Evolutionary conservation across 1,140 invertebrate genomes (phyloP).

Genomic region (Drosophila arizonae): DNA sequence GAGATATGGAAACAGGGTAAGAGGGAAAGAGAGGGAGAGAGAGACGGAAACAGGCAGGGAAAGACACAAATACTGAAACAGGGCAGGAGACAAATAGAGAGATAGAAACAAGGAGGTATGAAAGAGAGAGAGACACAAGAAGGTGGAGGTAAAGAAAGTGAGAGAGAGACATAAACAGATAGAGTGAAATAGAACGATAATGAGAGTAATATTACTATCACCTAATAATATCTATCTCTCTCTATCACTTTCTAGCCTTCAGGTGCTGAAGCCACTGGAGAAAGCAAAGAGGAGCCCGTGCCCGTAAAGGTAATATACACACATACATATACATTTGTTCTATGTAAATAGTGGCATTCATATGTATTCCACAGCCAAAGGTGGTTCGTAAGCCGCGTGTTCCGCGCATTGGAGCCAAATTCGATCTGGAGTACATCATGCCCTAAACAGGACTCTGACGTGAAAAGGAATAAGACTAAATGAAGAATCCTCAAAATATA

Average conservation of each 20-base stretch:
- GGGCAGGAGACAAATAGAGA: too few species aligned
- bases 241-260: neutral
- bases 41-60: too few species aligned
- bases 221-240: neutral
- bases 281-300: neutral
- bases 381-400: conserved; percentile 48
- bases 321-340: neutral
- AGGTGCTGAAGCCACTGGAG: conserved; percentile 1
- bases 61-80: too few species aligned
- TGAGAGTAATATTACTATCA: neutral
- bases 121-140: too few species aligned
- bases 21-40: too few species aligned
- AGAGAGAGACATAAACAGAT: too few species aligned
- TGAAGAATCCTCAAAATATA: conserved; percentile 2
- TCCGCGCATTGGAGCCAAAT: conserved; percentile 73
- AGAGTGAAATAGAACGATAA: too few species aligned
- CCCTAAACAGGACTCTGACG: conserved; percentile 25
- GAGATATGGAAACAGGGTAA: too few species aligned
- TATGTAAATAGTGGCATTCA: conserved; percentile 1
- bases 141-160: too few species aligned
- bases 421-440: conserved; percentile 66
- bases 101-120: too few species aligned
- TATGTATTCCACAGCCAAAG: conserved; percentile 16
- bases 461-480: neutral
- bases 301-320: conserved; percentile 11